Conservation (phyloP, 2,888 invertebrate species). For the Daptonema setosum region DNA sequence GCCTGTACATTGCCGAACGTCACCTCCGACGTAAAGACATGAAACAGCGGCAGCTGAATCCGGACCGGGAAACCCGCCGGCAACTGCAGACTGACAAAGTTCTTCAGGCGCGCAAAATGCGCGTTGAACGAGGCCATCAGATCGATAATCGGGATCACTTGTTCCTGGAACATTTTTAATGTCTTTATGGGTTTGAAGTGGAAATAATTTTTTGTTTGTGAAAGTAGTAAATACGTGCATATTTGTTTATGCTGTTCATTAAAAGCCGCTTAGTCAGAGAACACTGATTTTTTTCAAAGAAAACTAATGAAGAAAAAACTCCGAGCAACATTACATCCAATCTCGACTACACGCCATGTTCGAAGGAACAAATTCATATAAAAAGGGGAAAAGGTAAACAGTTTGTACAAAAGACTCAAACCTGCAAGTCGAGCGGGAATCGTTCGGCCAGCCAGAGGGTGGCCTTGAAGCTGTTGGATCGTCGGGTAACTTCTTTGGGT, state of each 20-base stretch:
- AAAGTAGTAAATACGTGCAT: too few relatives aligned
- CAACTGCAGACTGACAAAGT: conserved; percentile 92
- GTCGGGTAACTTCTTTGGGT: conserved; percentile 43
- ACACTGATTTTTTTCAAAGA: too few relatives aligned
- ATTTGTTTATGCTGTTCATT: too few relatives aligned
- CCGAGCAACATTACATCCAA: too few relatives aligned
- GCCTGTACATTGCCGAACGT: conserved; percentile 92
- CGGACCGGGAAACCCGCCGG: conserved; percentile 44
- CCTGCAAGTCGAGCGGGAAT: conserved; percentile 75
- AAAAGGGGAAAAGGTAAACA: too few relatives aligned
- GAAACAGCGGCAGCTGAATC: conserved; percentile 75
- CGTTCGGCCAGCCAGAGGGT: conserved; percentile 83
- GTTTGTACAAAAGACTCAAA: conserved; percentile 40
- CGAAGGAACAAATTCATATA: too few relatives aligned
- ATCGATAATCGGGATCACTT: conserved; percentile 89
- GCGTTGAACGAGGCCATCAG: conserved; percentile 92
- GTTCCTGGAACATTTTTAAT: conserved; percentile 18
- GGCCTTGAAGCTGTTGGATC: conserved; percentile 40
- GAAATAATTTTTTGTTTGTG: too few relatives aligned
- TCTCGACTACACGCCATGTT: too few relatives aligned
- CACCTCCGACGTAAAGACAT: conserved; percentile 78
- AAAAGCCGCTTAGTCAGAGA: too few relatives aligned
- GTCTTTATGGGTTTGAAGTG: too few relatives aligned
- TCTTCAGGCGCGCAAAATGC: conserved; percentile 85
- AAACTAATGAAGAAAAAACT: too few relatives aligned